Conservation (phyloP, 2,888 invertebrate genomes). For the Trissolcus brochymenae region DNA sequence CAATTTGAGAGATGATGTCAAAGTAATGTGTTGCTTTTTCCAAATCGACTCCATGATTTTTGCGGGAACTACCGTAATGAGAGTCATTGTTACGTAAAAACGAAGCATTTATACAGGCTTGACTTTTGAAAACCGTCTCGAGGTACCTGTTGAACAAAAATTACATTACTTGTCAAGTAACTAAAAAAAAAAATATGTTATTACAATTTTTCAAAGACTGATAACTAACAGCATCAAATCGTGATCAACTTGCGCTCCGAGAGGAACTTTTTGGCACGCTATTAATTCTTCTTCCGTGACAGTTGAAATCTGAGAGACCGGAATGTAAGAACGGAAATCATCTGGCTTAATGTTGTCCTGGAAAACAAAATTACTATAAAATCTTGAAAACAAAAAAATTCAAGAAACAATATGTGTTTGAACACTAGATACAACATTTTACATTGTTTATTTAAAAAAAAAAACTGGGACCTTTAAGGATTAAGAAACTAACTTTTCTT, state of each 20-base stretch:
- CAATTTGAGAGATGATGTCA: slow-evolving; percentile 82
- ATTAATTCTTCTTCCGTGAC: slow-evolving; percentile 80
- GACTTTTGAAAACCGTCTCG: slow-evolving; percentile 90
- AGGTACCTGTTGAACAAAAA: slow-evolving; percentile 77
- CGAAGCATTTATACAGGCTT: slow-evolving; percentile 92
- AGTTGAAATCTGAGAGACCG: slow-evolving; percentile 82
- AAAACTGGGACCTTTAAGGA: too few relatives aligned
- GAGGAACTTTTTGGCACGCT: slow-evolving; percentile 80
- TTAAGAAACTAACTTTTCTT: slow-evolving; percentile 67
- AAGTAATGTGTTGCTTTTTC: slow-evolving; percentile 82
- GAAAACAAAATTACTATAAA: slow-evolving; percentile 28
- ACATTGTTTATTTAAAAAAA: too few relatives aligned
- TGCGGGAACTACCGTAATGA: slow-evolving; percentile 88
- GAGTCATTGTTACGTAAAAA: slow-evolving; percentile 84
- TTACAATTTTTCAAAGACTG: too few relatives aligned
- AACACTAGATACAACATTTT: too few relatives aligned
- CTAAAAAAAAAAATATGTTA: too few relatives aligned
- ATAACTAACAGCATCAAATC: slow-evolving; percentile 77
- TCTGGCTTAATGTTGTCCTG: slow-evolving; percentile 77
- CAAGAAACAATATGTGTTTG: too few relatives aligned
- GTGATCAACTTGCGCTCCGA: slow-evolving; percentile 82
- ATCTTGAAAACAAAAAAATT: too few relatives aligned
- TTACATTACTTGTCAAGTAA: not conserved
- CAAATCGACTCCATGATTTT: slow-evolving; percentile 89
- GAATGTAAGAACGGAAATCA: slow-evolving; percentile 82